Base-by-base conservation (phyloP, 2,113 vertebrate genomes). In the Pagrus major region DNA sequence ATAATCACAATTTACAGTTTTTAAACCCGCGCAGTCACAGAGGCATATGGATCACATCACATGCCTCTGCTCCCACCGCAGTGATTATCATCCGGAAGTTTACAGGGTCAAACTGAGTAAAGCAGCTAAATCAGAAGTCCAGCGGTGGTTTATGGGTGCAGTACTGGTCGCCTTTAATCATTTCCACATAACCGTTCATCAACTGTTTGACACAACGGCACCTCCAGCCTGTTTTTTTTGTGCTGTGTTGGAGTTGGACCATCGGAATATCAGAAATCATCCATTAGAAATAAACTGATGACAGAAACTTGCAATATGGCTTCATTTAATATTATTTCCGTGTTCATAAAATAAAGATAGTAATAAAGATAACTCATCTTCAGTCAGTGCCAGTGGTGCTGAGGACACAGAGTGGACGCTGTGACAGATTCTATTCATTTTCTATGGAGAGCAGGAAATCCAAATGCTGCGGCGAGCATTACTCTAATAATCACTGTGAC, bases 1-100 rank as follows among this genome's bases (percentile, higher is more conserved):
- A 89, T 90, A 88, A 89, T 93, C 85, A 88, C 88, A 86, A 87
- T 89, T 82, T 84, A 82, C 68, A 35, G 21, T 80, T 88, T 88
- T 91, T 81, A 88, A 89, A 92, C 68, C 67, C 84, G 27, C 25
- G 9, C 54, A 80, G 72, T 69, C 83, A 78, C 85, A 76, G 29
- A 83, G 64, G 75, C 85, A 86, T 90, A 91, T 84, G 87, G 68
- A 89, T 89, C 59, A 59, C 20, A 83, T 82, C 80, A 73, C 81
- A 33, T 85, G 84, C 67, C 44, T 81, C 61, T 20, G 12, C 49
- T 78, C 41, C 66, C 75, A 35, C 44, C 65, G 51, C 20, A 23
- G 67, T 52, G 42, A 56, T 68, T 81, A 78, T 63, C 56, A 81
- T 75, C 39, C 78, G 58, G 20, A 70, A 69, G 54, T 70, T 69